Percentiles rank a stretch among this genome's conserved stretches.
Evolutionary conservation across 2,797 vertebrate species (phyloP).

Genomic region (Hippoglossus hippoglossus): DNA sequence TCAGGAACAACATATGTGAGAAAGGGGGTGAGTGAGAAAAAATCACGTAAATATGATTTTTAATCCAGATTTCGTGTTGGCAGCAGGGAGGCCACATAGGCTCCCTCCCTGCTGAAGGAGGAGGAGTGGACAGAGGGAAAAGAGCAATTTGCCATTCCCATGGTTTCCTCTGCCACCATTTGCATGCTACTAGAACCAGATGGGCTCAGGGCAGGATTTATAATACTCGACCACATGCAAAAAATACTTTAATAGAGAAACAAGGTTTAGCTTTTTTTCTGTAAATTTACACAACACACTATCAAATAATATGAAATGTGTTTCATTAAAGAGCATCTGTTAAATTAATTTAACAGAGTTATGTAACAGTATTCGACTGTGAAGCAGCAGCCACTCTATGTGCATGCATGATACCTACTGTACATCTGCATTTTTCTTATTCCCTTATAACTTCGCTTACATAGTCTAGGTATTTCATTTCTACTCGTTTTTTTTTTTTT

Average conservation of each 20-base stretch:
- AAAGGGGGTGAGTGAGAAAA: background rate
- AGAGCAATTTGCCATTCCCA: conserved; percentile 40
- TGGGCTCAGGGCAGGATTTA: conserved; percentile 12
- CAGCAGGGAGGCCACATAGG: background rate
- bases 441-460: background rate
- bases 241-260: background rate
- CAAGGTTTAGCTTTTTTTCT: background rate
- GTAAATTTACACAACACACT: background rate
- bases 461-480: background rate
- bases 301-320: background rate
- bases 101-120: background rate
- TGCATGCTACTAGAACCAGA: conserved; percentile 76
- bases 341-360: background rate
- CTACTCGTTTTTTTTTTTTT: background rate
- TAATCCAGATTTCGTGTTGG: background rate
- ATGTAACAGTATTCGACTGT: background rate
- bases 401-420: background rate
- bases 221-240: background rate
- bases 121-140: background rate
- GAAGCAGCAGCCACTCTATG: too few relatives aligned
- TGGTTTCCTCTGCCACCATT: conserved; percentile 58
- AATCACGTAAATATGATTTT: background rate
- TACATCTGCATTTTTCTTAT: background rate
- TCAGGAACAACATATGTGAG: too few relatives aligned
- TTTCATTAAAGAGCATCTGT: background rate